These are phyloP conservation scores for Samia ricini DNA, from an alignment of 1,140 invertebrate species.

Conservation along the genomic window DNA sequence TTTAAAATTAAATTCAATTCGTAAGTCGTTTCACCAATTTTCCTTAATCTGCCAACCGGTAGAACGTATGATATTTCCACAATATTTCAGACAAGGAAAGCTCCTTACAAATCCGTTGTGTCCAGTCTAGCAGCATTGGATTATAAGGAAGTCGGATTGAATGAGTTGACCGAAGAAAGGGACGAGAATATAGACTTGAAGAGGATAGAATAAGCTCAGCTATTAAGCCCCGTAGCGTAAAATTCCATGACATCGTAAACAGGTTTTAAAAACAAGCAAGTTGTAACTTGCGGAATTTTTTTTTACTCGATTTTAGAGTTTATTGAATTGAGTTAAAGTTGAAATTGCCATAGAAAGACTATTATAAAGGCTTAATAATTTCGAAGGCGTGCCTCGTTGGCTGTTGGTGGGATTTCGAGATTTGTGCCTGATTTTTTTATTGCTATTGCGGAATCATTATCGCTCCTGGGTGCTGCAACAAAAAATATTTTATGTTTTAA, in stretches of 20 bases:
- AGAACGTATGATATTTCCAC: conserved; percentile 49
- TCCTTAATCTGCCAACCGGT: conserved; percentile 40
- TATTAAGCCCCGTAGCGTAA: conserved; percentile 63
- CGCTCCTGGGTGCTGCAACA: conserved; percentile 47
- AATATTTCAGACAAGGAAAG: conserved; percentile 44
- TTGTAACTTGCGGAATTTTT: conserved; percentile 21
- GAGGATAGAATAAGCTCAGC: conserved; percentile 32
- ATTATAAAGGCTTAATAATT: conserved; percentile 70
- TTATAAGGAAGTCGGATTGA: conserved; percentile 58
- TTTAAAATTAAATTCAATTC: conserved; percentile 12
- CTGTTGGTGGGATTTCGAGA: conserved; percentile 63
- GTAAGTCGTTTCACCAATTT: conserved; percentile 35
- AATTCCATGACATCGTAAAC: conserved; percentile 71
- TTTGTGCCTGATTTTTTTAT: conserved; percentile 72
- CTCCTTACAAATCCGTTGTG: conserved; percentile 53
- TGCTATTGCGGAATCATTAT: conserved; percentile 65
- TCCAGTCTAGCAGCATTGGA: conserved; percentile 58
- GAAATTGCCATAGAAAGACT: conserved; percentile 19
- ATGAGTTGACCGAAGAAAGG: conserved; percentile 44
- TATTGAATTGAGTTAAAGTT: conserved; percentile 23
- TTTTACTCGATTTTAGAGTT: conserved; percentile 14
- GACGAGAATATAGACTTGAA: conserved; percentile 39
- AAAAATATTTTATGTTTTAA: conserved; percentile 47
- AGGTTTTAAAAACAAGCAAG: conserved; percentile 47
- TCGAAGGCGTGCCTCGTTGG: conserved; percentile 74